A percentile compares a stretch with the other conserved stretches of the same genome.
phyloP scores from a whole-genome alignment of 92 coral and sea anemone genomes.

The Blastomussa wellsi region DNA sequence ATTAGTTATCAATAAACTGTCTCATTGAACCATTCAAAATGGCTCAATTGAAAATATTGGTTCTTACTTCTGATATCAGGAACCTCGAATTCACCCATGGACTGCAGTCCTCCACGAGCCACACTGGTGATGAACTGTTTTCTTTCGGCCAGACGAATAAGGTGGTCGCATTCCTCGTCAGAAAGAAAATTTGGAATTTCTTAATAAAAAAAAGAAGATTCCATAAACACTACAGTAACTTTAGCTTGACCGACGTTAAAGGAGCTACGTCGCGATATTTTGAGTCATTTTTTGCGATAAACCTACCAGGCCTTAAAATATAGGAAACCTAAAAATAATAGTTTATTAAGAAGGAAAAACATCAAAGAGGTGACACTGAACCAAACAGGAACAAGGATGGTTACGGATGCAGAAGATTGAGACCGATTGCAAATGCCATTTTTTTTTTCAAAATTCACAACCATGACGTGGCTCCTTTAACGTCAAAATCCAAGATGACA shows the following conservation, averaged over 20 bases:
- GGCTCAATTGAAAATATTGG: background rate
- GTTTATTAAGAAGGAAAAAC: no score
- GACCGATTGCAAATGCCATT: no score
- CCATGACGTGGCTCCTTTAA: no score
- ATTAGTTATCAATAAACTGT: background rate
- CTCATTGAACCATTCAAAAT: background rate
- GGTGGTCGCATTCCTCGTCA: conserved; percentile 67
- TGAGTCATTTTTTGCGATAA: no score
- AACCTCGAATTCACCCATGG: conserved; percentile 37
- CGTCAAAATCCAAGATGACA: background rate
- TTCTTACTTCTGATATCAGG: conserved; percentile 60
- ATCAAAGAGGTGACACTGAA: no score
- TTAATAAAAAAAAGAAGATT: background rate
- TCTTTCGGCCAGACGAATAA: conserved; percentile 60
- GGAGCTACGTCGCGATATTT: no score
- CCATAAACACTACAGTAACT: background rate
- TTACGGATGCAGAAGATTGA: no score
- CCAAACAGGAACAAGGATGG: no score
- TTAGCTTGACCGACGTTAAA: background rate
- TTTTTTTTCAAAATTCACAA: no score
- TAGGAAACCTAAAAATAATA: no score
- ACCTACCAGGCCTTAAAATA: no score
- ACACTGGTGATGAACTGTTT: conserved; percentile 56
- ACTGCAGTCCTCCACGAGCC: conserved; percentile 84
- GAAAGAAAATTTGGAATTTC: conserved; percentile 81